Percentiles rank a stretch among this genome's conserved stretches.
Conservation (phyloP, 2,888 invertebrate genomes). For the Cynaeus angustus region DNA sequence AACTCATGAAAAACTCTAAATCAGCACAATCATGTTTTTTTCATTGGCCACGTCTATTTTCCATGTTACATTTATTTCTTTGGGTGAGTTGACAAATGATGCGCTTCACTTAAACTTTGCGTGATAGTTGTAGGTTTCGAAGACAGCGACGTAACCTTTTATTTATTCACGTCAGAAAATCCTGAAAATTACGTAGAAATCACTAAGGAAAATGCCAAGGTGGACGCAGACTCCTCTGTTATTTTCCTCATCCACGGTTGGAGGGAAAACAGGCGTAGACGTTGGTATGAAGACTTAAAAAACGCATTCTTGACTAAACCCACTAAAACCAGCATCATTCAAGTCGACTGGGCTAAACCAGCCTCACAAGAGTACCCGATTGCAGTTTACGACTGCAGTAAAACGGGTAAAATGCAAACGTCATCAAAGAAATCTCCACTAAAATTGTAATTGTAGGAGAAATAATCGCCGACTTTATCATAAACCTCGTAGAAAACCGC, state of each 20-base stretch:
- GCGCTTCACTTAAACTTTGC: conserved; percentile 7
- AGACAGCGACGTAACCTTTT: conserved; percentile 18
- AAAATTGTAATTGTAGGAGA: conserved; percentile 15
- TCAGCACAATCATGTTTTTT: conserved; percentile 3
- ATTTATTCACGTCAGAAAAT: conserved; percentile 9
- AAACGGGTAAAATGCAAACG: conserved; percentile 22
- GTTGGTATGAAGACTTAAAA: conserved; percentile 46
- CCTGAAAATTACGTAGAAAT: conserved; percentile 10
- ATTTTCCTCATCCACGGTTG: conserved; percentile 51
- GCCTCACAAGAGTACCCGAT: conserved; percentile 27
- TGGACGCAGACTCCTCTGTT: conserved; percentile 29
- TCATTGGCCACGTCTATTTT: not conserved
- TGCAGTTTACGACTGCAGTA: conserved; percentile 29
- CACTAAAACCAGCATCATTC: conserved; percentile 28
- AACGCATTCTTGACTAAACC: conserved; percentile 32
- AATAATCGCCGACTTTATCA: conserved; percentile 25
- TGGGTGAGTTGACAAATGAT: conserved; percentile 9
- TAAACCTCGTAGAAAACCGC: conserved; percentile 4
- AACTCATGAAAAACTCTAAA: not conserved
- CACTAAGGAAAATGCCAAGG: not conserved
- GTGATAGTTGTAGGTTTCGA: conserved; percentile 14
- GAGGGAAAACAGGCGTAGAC: conserved; percentile 33
- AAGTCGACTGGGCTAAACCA: conserved; percentile 47
- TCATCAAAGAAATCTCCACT: not conserved
- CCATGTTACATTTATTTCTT: not conserved